Evolutionary conservation across 2,113 vertebrate species (phyloP).

Genomic region (Rhadina sibilatrix): DNA sequence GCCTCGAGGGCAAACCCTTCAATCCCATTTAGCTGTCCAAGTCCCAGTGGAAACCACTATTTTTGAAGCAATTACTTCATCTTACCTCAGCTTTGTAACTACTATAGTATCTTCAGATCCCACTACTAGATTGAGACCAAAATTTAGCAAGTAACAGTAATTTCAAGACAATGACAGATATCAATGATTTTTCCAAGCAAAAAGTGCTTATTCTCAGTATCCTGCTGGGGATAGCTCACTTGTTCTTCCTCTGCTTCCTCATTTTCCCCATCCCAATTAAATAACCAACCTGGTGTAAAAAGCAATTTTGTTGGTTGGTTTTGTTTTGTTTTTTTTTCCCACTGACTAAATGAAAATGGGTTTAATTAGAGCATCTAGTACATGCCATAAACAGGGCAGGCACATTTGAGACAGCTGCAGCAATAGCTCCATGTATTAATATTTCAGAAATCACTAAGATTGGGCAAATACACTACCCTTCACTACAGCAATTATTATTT

Average conservation of each 20-base stretch:
- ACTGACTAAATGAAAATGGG: slow-evolving; percentile 28
- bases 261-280: slow-evolving; percentile 43
- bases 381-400: background rate
- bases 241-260: background rate
- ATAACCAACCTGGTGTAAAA: slow-evolving; percentile 8
- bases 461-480: slow-evolving; percentile 20
- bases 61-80: slow-evolving; percentile 39
- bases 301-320: background rate
- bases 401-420: background rate
- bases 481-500: slow-evolving; percentile 31
- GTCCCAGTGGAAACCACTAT: background rate
- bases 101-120: background rate
- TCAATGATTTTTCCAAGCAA: slow-evolving; percentile 18
- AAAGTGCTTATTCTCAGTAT: slow-evolving; percentile 10
- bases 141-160: slow-evolving; percentile 2
- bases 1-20: slow-evolving; percentile 22
- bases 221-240: slow-evolving; percentile 1
- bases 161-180: slow-evolving; percentile 14
- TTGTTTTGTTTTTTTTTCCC: background rate
- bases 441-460: slow-evolving; percentile 34
- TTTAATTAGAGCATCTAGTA: slow-evolving; percentile 45
- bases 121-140: background rate
- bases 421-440: background rate
- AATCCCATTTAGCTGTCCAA: slow-evolving; percentile 23
- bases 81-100: background rate